Evolutionary conservation across 2,113 vertebrate species (phyloP).

Genomic region (Dipodomys spectabilis): DNA sequence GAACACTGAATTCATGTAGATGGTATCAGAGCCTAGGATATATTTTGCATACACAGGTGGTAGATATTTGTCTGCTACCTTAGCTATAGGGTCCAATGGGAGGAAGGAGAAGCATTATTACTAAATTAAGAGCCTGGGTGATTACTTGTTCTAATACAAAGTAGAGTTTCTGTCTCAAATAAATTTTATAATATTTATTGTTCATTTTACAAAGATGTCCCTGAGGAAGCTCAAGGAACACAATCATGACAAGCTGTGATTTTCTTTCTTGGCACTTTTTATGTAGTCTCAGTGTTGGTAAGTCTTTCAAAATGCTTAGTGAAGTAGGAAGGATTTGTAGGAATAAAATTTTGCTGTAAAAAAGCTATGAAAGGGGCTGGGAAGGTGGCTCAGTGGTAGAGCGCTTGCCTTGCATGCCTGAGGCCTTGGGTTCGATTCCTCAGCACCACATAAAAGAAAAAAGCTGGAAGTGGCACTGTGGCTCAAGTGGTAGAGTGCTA

Average conservation of each 20-base stretch:
- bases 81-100: not conserved
- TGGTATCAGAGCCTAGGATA: not conserved
- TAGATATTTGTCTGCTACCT: conserved; percentile 1
- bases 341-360: not conserved
- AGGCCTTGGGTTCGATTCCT: no score
- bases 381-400: no score
- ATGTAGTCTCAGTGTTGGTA: not conserved
- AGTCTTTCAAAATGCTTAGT: conserved; percentile 36
- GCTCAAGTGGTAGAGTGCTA: no score
- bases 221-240: conserved; percentile 5
- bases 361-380: no score
- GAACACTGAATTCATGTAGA: not conserved
- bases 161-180: conserved; percentile 37
- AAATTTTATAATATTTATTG: conserved; percentile 31
- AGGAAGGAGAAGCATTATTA: not conserved
- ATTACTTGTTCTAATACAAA: conserved; percentile 22
- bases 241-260: not conserved
- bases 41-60: not conserved
- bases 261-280: not conserved
- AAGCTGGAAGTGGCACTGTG: no score
- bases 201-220: conserved; percentile 19
- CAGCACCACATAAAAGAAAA: no score
- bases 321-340: not conserved
- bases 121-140: not conserved
- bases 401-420: no score